phyloP scores from a whole-genome alignment of 2,113 vertebrate genomes.

The Tonatia bakeri region DNA sequence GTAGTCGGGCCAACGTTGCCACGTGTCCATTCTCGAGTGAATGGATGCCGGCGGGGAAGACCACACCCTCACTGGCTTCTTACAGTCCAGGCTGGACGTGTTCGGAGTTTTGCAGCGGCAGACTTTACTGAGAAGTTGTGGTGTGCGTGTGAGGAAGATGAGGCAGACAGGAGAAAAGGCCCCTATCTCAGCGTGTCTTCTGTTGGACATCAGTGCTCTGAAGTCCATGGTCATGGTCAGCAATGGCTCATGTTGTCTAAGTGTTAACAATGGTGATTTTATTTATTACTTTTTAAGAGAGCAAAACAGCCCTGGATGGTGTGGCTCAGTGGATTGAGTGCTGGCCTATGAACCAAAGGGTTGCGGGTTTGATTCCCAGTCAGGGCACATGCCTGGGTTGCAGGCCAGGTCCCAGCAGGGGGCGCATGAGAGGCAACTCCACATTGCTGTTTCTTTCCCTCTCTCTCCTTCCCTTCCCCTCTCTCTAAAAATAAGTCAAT shows the following conservation, averaged over 20 bases:
- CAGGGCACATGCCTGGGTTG: no score
- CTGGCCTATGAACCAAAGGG: no score
- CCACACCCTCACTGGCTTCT: background rate
- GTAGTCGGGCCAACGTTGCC: background rate
- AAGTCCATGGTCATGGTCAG: background rate
- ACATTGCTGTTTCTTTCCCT: no score
- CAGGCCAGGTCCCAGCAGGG: no score
- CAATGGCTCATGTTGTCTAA: background rate
- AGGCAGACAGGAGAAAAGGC: background rate
- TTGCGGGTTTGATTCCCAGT: no score
- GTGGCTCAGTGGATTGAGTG: no score
- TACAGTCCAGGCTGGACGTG: background rate
- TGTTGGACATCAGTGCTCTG: background rate
- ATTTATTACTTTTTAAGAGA: background rate
- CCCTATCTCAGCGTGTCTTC: background rate
- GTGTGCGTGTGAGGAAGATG: background rate
- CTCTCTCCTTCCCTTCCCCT: no score
- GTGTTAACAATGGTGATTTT: background rate
- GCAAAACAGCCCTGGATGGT: background rate
- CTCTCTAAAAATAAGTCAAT: no score
- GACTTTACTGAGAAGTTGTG: background rate
- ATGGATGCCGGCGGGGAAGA: no score
- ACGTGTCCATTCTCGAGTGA: background rate
- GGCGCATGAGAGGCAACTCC: no score
- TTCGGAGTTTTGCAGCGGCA: background rate